phyloP scores from a whole-genome alignment of 2,888 invertebrate species.

The Pardosa pseudoannulata region DNA sequence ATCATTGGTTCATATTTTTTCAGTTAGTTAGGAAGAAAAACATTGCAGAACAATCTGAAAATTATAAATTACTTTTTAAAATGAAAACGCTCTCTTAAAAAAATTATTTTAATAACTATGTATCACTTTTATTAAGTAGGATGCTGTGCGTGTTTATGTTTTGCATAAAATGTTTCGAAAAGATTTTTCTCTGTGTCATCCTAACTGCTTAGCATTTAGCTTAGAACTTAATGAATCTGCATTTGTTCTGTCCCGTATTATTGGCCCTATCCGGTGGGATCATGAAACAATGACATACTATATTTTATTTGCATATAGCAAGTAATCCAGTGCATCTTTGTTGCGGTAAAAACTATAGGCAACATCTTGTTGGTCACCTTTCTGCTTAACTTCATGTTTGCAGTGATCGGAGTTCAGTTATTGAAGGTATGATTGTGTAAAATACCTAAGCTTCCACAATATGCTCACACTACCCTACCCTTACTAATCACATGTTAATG shows the following conservation, averaged over 20 bases:
- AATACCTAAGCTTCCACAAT: constrained; percentile 41
- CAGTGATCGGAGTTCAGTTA: constrained; percentile 99
- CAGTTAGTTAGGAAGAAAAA: too few relatives aligned
- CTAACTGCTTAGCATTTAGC: background rate
- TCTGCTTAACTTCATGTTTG: constrained; percentile 99
- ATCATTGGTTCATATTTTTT: too few relatives aligned
- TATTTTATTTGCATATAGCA: constrained; percentile 84
- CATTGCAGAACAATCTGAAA: too few relatives aligned
- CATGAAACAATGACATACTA: constrained; percentile 64
- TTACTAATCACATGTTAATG: constrained; percentile 62
- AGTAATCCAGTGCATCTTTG: constrained; percentile 97
- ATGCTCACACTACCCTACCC: constrained; percentile 45
- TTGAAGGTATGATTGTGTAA: constrained; percentile 89
- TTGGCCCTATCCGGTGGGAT: constrained; percentile 48
- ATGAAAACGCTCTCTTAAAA: too few relatives aligned
- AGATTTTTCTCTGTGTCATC: too few relatives aligned
- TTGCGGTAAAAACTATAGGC: constrained; percentile 82
- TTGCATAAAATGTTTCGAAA: too few relatives aligned
- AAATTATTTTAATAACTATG: too few relatives aligned
- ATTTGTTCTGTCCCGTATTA: constrained; percentile 44
- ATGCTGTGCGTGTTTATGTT: too few relatives aligned
- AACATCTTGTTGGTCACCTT: constrained; percentile 99
- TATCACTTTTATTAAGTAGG: too few relatives aligned
- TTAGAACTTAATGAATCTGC: constrained; percentile 16
- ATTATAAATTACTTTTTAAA: too few relatives aligned